Evolutionary conservation across 2,113 vertebrate genomes (phyloP).

Genomic region (Perccottus glenii): DNA sequence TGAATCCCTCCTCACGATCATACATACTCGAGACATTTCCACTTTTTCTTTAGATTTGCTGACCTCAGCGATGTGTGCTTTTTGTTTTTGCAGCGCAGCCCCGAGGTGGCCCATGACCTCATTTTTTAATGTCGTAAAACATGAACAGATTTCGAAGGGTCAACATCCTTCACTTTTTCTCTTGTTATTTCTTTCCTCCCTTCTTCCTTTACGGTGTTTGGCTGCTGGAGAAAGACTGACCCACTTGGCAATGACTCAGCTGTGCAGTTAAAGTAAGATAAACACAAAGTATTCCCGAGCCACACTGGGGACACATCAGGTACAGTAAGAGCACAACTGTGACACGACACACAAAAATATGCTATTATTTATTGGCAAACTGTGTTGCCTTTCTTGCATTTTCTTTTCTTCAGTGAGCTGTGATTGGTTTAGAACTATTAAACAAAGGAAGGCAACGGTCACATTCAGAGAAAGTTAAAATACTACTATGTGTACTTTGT

Average conservation of each 20-base stretch:
- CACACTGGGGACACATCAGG: constrained; percentile 21
- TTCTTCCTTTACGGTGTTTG: constrained; percentile 33
- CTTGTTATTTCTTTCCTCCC: constrained; percentile 1
- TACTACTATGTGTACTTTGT: too few relatives aligned
- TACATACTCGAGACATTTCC: constrained; percentile 60
- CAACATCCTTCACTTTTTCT: background rate
- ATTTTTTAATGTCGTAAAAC: constrained; percentile 50
- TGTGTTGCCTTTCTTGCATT: too few relatives aligned
- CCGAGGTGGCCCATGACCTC: constrained; percentile 52
- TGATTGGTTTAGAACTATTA: too few relatives aligned
- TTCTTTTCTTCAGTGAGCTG: too few relatives aligned
- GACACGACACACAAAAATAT: constrained; percentile 1
- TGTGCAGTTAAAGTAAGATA: constrained; percentile 40
- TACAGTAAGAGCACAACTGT: constrained; percentile 15
- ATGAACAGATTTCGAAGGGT: constrained; percentile 51
- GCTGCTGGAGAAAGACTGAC: constrained; percentile 49
- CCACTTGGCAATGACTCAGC: constrained; percentile 59
- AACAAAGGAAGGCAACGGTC: too few relatives aligned
- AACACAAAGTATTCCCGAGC: constrained; percentile 44
- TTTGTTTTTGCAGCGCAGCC: constrained; percentile 59
- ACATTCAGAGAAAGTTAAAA: too few relatives aligned
- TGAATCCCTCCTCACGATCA: constrained; percentile 60
- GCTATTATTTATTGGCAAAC: too few relatives aligned
- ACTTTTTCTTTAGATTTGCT: constrained; percentile 31
- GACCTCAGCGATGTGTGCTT: constrained; percentile 51